Percentiles rank a stretch among this genome's conserved stretches.
Evolutionary conservation across 64 coral and sea anemone species (phyloP).

Genomic region (Pocillopora damicornis): DNA sequence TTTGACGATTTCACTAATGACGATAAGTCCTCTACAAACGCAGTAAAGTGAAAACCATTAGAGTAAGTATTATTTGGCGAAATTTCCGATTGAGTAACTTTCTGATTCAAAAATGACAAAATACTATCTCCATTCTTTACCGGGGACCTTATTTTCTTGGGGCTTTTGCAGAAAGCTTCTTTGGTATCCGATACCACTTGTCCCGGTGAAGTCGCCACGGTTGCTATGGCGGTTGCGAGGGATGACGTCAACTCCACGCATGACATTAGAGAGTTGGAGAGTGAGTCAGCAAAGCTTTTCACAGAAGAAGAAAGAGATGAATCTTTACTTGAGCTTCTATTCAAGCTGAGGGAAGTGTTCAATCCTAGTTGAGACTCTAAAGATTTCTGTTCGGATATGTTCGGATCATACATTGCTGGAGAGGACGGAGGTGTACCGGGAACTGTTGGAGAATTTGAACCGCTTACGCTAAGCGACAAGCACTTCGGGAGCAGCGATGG

Average conservation of each 20-base stretch:
- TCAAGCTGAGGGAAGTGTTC: not conserved
- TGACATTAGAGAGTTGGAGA: constrained; percentile 47
- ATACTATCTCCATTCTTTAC: constrained; percentile 26
- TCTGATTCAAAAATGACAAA: constrained; percentile 14
- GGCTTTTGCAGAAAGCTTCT: constrained; percentile 45
- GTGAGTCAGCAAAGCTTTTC: constrained; percentile 63
- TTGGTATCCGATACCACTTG: constrained; percentile 7
- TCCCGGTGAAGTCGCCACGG: constrained; percentile 22
- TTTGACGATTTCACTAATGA: constrained; percentile 6
- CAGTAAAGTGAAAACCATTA: constrained; percentile 8
- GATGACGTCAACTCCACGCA: constrained; percentile 57
- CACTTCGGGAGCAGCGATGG: constrained; percentile 51
- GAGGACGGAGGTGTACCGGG: constrained; percentile 62
- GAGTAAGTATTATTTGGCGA: not conserved
- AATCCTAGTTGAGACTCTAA: constrained; percentile 2
- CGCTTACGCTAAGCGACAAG: constrained; percentile 4
- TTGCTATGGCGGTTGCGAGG: constrained; percentile 52
- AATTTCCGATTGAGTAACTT: not conserved
- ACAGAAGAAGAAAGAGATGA: not conserved
- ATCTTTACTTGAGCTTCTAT: not conserved
- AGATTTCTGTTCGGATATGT: not conserved
- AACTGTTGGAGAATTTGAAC: constrained; percentile 13
- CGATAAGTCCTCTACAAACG: constrained; percentile 29
- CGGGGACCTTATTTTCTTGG: constrained; percentile 28
- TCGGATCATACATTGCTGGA: not conserved